Conservation (phyloP, 2,797 vertebrate species). For the Falco berigora region DNA sequence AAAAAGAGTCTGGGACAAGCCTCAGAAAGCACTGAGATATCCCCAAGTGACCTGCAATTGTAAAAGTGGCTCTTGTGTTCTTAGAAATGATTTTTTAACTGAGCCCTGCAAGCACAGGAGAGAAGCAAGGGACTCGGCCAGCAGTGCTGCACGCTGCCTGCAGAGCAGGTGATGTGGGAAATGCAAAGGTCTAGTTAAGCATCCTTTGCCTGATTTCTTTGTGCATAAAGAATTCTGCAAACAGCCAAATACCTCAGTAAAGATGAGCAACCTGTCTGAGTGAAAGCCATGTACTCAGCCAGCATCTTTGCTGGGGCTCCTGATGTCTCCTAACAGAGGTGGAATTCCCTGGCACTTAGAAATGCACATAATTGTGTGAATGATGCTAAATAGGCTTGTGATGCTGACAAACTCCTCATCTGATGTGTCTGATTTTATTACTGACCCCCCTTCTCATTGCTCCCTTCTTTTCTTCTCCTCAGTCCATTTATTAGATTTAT, state of each 20-base stretch:
- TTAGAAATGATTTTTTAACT: not conserved
- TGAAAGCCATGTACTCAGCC: not conserved
- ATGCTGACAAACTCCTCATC: not conserved
- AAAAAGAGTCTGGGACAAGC: not conserved
- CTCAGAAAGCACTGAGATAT: not conserved
- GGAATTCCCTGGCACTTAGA: not conserved
- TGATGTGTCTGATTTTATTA: not conserved
- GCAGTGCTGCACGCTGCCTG: not conserved
- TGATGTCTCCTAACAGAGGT: not conserved
- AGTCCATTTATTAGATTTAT: not conserved
- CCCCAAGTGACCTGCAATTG: fast-evolving
- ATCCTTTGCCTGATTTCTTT: not conserved
- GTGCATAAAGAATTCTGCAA: not conserved
- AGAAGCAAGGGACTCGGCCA: too few relatives aligned
- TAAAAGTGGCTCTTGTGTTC: not conserved
- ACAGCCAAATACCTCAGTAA: not conserved
- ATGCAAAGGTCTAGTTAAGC: fast-evolving
- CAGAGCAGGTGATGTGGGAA: not conserved
- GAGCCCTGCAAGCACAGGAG: not conserved
- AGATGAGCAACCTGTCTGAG: not conserved
- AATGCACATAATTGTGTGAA: not conserved
- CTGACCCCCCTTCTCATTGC: not conserved
- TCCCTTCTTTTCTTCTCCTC: not conserved
- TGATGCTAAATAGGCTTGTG: not conserved
- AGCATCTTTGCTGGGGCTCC: not conserved